Base-by-base conservation (phyloP, 2,888 invertebrate genomes). In the Acanthococcus lagerstroemiae region DNA sequence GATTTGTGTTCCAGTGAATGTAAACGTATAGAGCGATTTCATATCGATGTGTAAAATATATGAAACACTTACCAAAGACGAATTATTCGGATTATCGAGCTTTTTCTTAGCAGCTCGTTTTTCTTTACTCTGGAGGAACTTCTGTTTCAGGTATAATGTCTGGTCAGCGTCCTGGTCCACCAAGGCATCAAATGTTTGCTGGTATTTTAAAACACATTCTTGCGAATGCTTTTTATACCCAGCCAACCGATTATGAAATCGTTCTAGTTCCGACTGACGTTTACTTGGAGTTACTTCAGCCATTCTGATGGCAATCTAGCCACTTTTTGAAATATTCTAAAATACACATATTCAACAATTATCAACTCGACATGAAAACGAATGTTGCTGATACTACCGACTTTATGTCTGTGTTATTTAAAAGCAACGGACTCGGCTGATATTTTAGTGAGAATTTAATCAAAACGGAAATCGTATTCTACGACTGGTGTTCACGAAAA, bases 81-180 rank as follows among this genome's bases (percentile, higher is more conserved):
- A 55, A 3, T 26, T n/a, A 55, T 55, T 55, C 9, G 25, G 21
- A 24, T 19, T 24, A 17, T 22, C 88, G 86, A 71, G n/a, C 26
- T 72, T 55, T n/a, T 55, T 19, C 19, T 65, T 65, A 1, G 55
- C 54, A 54, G 55, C 65, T 45, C 88, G 82, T 78, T 94, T 94
- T 71, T 90, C 86, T 77, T 92, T 94, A 76, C 87, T 88, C 78
- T 95, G 95, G 72, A 93, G 82, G 78, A 87, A 93, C 70, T 90
- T 84, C 78, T 94, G 92, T 77, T 91, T 90, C 69, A 95, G 81
- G 70, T 88, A 84, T 72, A 86, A 81, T 37, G 94, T 93, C 77
- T 94, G 93, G 78, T 92, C 85, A 73, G 88, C 85, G 76, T 94
- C 91, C 76, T 92, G 92, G 75, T 94, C 93, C 79, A 90, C 90